Evolutionary conservation across 2,113 vertebrate genomes (phyloP), one percentile per base, ranked within the genome.

Genomic region (Brachypodius melanocephalos): DNA sequence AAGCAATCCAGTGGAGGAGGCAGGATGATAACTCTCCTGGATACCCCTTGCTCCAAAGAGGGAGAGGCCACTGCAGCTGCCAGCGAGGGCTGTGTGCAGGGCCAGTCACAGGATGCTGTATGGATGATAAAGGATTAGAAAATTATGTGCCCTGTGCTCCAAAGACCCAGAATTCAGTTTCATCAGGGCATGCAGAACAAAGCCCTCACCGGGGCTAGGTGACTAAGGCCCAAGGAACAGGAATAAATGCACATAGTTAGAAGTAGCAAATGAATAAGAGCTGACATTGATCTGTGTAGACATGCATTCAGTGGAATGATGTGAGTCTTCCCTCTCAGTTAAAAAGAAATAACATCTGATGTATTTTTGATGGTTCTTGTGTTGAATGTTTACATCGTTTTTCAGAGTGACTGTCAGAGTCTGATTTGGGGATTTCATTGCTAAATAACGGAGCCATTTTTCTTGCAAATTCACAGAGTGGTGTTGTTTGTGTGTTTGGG

Each of bases 371-470:
- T 80, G 77, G 66, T 51, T 66, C 48, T 89, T 68, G 42, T 58
- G 24, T 14, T 55, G 69, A 85, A 89, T 43, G 63, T 36, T 83
- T 86, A 38, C 1, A 2, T 55, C 5, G 1, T 88, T 95, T 95
- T 87, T 92, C 80, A 80, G 80, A 93, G 42, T 42, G 78, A 90
- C 28, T 92, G 75, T 71, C 3, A 34, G 78, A 83, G 28, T 46
- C 63, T 77, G 85, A 84, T 87, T 66, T 83, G 75, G 78, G 96
- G 89, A 90, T 67, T 79, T 87, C 77, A 42, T 31, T 91, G 63
- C 55, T 77, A 89, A 92, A 88, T 32, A 75, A 80, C 19, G 3
- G 68, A 77, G 49, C 20, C 12, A 62, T 79, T 95, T 92, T 84
- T 97, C 94, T 85, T 85, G 57, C 32, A 93, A 79, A 85, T 66